Evolutionary conservation across 2,797 vertebrate species (phyloP).

Genomic region (Rhinophrynus dorsalis): DNA sequence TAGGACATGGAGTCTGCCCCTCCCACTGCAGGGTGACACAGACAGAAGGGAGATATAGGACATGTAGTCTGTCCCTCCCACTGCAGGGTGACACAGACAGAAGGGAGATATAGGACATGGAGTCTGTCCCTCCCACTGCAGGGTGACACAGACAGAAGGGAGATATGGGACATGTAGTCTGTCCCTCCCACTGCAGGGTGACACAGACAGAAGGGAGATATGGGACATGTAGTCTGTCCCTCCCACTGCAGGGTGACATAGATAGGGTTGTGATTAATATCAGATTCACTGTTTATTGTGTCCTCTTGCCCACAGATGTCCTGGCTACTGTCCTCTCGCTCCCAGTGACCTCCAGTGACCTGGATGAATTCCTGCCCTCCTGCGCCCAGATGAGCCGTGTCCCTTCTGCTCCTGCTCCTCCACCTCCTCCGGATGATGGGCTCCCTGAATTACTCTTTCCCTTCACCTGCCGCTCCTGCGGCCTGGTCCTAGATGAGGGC

Average conservation of each 20-base stretch:
- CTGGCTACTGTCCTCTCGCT: conserved; percentile 71
- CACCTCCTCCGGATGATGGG: conserved; percentile 63
- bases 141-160: background rate
- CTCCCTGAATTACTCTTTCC: conserved; percentile 90
- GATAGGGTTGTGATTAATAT: too few relatives aligned
- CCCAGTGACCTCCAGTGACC: conserved; percentile 63
- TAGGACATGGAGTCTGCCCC: background rate
- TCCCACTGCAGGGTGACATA: too few relatives aligned
- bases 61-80: accelerated
- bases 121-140: background rate
- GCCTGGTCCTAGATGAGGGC: conserved; percentile 84
- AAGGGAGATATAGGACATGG: too few relatives aligned
- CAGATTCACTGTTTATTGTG: background rate
- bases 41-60: background rate
- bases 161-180: background rate
- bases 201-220: background rate
- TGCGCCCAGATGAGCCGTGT: conserved; percentile 68
- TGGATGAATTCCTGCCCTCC: conserved; percentile 76
- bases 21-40: background rate
- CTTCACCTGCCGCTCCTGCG: conserved; percentile 84
- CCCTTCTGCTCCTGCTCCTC: conserved; percentile 60
- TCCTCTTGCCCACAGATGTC: conserved; percentile 49
- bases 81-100: too few relatives aligned
- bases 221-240: too few relatives aligned
- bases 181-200: background rate